Base-by-base conservation (phyloP, 2,113 vertebrate species). In the Thalassarche chlororhynchos region DNA sequence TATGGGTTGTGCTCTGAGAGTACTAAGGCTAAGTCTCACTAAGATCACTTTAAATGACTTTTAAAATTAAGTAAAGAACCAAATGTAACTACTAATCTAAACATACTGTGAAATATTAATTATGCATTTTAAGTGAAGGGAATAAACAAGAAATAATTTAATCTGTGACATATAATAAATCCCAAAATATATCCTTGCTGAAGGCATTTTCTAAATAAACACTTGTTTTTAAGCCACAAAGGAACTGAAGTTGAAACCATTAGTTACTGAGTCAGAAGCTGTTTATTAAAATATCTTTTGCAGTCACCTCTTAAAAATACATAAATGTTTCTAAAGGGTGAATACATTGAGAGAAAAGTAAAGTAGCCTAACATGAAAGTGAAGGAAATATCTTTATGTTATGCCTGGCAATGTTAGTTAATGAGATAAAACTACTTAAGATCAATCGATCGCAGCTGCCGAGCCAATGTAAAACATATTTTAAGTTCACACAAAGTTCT, bases 71-170 rank as follows among this genome's bases (percentile, higher is more conserved):
- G 89, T 94, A 97, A 97, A 97, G 88, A 97, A 90, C 60, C 68
- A 95, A 98, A 97, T 94, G 36, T 91, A 97, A 94, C 42, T 69
- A 92, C 87, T 95, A 97, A 98, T 96, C 94, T 97, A 95, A 97
- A 97, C 79, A 94, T 91, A 84, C 84, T 95, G 86, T 96, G 90
- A 97, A 98, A 97, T 97, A 98, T 98, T 98, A 98, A 98, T 98
- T 98, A 97, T 87, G 61, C 85, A 97, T 97, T 97, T 97, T 96
- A 97, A 96, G 72, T 87, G 32, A 98, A 95, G 69, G 65, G 81
- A 98, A 97, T 97, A 98, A 98, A 96, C 79, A 95, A 96, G 94
- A 97, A 96, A 97, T 98, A 97, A 98, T 98, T 98, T 96, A 96
- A 98, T 98, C 90, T 93, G 71, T 97, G 96, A 95, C 95, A 96